Base-by-base conservation (phyloP, 1,140 invertebrate genomes). In the Antheraea mylitta region DNA sequence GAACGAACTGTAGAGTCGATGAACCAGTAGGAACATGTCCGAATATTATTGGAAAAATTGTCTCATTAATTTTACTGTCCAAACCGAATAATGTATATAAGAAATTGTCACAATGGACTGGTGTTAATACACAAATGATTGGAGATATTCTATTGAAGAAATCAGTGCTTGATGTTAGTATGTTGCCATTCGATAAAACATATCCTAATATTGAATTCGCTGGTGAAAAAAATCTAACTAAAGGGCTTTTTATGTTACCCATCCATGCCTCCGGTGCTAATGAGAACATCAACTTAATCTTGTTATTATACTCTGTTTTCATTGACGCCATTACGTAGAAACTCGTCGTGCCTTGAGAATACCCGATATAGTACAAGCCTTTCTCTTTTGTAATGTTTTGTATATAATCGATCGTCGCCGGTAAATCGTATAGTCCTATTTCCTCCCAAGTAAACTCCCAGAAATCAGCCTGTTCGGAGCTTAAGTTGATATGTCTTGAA, bases 21-120 rank as follows among this genome's bases (percentile, higher is more conserved):
- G 96, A 95, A 7, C 96, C 96, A 7, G 96, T 95, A 1, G 97
- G 97, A n/a, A 94, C 93, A 78, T 98, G 96, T 0, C 94, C 94
- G 19, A 96, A 90, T 73, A 98, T 96, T 0, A 97, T 94, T 0
- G 96, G 93, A 8, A 96, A 74, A 77, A 96, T 81, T 73, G 87
- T 89, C 53, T 94, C 91, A 19, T 94, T 82, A 70, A 94, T 90
- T 4, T 90, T 89, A 0, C 74, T 72, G 72, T 92, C 92, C 30
- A 89, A 92, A 7, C 94, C 94, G 58, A 92, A 90, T 0, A 95
- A 68, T 19, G 93, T 76, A 75, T 94, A 94, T 0, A 95, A 74
- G 10, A 93, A 80, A 71, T 94, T 94, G 2, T 90, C 91, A 75
- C 95, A 96, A 53, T 94, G 78, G 0, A 85, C 79, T 9, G 90